Percentiles rank a stretch among this genome's conserved stretches.
These are phyloP conservation scores for Tetragonisca angustula DNA, from an alignment of 2,888 invertebrate genomes.

Conservation along the genomic window DNA sequence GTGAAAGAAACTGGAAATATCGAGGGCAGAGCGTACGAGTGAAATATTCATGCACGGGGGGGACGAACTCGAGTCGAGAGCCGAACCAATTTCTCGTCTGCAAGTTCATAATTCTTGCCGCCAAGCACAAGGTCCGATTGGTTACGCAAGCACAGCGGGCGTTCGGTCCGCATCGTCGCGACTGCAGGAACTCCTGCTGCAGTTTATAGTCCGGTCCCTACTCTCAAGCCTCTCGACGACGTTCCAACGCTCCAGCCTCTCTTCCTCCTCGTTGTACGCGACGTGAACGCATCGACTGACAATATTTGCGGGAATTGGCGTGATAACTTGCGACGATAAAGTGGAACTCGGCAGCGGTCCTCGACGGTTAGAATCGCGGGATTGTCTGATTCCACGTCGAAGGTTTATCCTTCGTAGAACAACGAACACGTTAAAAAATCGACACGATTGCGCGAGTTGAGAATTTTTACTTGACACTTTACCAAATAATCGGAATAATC, in stretches of 20 bases:
- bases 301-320: conserved; percentile 46
- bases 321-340: conserved; percentile 35
- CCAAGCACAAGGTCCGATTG: conserved; percentile 66
- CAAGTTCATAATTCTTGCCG: conserved; percentile 53
- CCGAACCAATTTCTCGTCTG: conserved; percentile 41
- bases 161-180: conserved; percentile 55
- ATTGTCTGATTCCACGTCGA: neutral
- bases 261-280: conserved; percentile 14
- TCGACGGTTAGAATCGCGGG: neutral
- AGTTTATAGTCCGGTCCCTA: conserved; percentile 58
- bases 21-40: neutral
- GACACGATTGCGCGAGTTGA: too few species aligned
- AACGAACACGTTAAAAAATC: too few species aligned
- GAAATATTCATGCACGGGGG: neutral
- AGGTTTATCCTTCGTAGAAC: neutral
- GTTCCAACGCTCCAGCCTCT: conserved; percentile 19
- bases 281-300: conserved; percentile 26
- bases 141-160: conserved; percentile 73
- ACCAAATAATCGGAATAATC: too few species aligned
- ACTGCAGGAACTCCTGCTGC: conserved; percentile 56
- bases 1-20: neutral
- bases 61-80: neutral
- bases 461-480: too few species aligned
- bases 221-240: conserved; percentile 41
- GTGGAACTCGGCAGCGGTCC: neutral